phyloP scores from a whole-genome alignment of 2,888 invertebrate species.

The Euplagia quadripunctaria region DNA sequence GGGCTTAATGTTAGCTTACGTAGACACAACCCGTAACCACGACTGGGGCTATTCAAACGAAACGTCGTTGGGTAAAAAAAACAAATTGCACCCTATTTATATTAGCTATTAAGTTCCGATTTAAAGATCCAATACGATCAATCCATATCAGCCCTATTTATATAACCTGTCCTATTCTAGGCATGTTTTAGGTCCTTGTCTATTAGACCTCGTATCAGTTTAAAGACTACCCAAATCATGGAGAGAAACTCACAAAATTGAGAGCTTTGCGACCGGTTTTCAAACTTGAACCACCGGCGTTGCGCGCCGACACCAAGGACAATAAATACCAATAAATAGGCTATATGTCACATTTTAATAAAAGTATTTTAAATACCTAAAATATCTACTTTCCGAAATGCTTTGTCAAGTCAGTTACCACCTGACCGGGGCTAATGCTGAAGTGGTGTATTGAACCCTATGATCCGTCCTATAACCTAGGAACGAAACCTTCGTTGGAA shows the following conservation, averaged over 20 bases:
- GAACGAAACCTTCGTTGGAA: no score
- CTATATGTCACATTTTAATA: no score
- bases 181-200: neutral
- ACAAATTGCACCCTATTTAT: neutral
- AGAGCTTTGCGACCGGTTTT: neutral
- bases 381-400: no score
- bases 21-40: neutral
- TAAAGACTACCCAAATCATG: neutral
- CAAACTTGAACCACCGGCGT: neutral
- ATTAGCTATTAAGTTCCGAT: neutral
- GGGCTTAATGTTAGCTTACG: neutral
- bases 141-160: neutral
- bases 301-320: no score
- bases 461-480: no score
- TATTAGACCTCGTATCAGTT: neutral
- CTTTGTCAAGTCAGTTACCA: no score
- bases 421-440: no score
- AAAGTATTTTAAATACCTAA: neutral
- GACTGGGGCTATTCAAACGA: neutral
- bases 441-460: no score
- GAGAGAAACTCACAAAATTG: neutral
- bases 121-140: neutral
- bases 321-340: no score
- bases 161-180: neutral
- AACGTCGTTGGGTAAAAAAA: neutral